Base-by-base conservation (phyloP, 2,888 invertebrate species). In the Spodoptera exigua region DNA sequence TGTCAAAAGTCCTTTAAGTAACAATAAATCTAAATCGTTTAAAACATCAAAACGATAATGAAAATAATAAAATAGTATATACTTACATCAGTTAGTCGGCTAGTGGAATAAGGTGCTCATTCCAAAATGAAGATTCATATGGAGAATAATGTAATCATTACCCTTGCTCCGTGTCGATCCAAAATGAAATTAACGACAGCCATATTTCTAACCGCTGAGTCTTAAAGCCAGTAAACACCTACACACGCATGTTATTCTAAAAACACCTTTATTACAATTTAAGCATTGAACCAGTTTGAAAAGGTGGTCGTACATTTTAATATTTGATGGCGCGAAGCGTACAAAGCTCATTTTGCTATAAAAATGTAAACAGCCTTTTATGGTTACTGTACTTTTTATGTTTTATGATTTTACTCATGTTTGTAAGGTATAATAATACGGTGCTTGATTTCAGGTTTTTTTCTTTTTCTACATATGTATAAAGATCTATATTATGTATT, bases 281-380 rank as follows among this genome's bases (percentile, higher is more conserved):
- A 45, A 45, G 12, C 45, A 45, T 36, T 45, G 14, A 45, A 45
- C 5, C 45, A 45, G 12, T 44, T 44, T 34, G n/a, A 44, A 67
- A n/a, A 61, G 66, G 36, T 41, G 40, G 35, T 32, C 13, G 12
- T 46, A 41, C 40, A 55, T 65, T 56, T 65, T 59, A 61, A 68
- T 68, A 61, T 64, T 75, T 68, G 21, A 61, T 68, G 57, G 21
- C 46, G 34, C 37, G 45, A 44, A 11, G 52, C 48, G 52, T 48
- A 66, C 45, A 18, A 34, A 56, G 46, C 66, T 73, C 61, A 76
- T 76, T 70, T 66, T 51, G 49, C 43, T 53, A 61, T 76, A 64
- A 75, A 76, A 70, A 73, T 56, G 73, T 66, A 60, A 73, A 64
- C 69, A 63, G 37, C 46, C 44, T 58, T 69, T 66, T 63, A 63